Base-by-base conservation (phyloP, 2,797 vertebrate genomes). In the Sebastes kiyomatsui region DNA sequence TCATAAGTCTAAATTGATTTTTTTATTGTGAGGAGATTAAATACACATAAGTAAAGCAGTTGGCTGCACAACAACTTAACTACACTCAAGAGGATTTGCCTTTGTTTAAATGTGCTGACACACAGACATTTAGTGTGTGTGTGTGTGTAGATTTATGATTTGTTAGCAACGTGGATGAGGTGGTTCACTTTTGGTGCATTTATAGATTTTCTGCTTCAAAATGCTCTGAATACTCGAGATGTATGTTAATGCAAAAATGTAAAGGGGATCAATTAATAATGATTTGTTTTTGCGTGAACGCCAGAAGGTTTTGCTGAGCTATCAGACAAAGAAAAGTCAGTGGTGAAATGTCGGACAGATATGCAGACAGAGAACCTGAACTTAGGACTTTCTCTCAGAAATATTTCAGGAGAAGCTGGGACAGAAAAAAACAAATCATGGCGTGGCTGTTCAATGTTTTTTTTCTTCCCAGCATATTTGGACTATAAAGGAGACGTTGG, bases 211-310 rank as follows among this genome's bases (percentile, higher is more conserved):
- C 12, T 67, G 20, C 32, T n/a, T 69, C 46, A 18, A 60, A 46
- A 2, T 76, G 23, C 11, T 79, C 9, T 1, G 14, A 67, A 49
- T 20, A n/a, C 11, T 79, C 5, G 12, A 69, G 33, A 61, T 71
- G 64, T 28, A n/a, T 60, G 69, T 71, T 79, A 30, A 61, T 14
- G 73, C 46, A 52, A 49, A 49, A 33, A 67, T 73, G 70, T 72
- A 33, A 77, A 62, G 20, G 58, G 35, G 14, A 59, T 64, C 35
- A 28, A 46, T 77, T 32, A 23, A 42, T 68, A 55, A 56, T 55
- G 9, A 64, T 52, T 18, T 55, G 9, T 33, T 30, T 18, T 46
- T 0, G 10, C 2, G n/a, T 58, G 25, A 62, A 42, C 32, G 42
- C 25, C 71, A 59, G 28, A 67, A 4, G 56, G 28, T 79, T 69